Evolutionary conservation across 2,888 invertebrate genomes (phyloP).

Genomic region (Brassicogethes aeneus): DNA sequence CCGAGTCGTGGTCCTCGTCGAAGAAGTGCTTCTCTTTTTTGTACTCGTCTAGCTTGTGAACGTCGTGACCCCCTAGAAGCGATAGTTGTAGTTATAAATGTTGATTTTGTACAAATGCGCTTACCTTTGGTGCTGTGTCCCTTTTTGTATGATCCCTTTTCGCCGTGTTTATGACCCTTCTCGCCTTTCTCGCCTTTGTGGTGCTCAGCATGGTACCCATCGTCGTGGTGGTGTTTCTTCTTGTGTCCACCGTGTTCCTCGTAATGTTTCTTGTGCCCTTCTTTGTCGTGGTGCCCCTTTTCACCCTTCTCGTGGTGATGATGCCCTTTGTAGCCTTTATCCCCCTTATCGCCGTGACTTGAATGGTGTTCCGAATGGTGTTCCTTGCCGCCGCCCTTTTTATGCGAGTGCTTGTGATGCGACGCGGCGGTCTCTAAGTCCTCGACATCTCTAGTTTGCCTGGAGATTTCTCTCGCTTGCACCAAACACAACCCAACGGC

Average conservation of each 20-base stretch:
- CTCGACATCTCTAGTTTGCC: constrained; percentile 42
- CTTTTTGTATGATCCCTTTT: constrained; percentile 71
- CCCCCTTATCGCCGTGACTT: constrained; percentile 51
- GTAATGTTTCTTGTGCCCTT: constrained; percentile 54
- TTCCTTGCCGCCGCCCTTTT: constrained; percentile 48
- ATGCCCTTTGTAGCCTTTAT: constrained; percentile 57
- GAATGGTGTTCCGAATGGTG: constrained; percentile 48
- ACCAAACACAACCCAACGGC: constrained; percentile 39
- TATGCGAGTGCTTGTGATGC: constrained; percentile 41
- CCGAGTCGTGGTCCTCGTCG: constrained; percentile 75
- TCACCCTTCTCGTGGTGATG: constrained; percentile 55
- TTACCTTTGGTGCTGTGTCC: constrained; percentile 67
- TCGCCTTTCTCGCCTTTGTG: constrained; percentile 60
- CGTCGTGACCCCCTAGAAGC: constrained; percentile 62
- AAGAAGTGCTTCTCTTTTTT: constrained; percentile 82
- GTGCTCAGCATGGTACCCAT: constrained; percentile 55
- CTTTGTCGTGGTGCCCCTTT: constrained; percentile 61
- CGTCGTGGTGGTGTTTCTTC: constrained; percentile 53
- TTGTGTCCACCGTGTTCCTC: constrained; percentile 54
- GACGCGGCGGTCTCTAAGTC: constrained; percentile 49
- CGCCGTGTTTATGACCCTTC: constrained; percentile 54
- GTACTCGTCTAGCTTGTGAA: constrained; percentile 77
- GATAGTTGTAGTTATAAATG: neutral
- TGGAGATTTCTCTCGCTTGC: constrained; percentile 46
- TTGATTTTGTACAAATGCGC: no score